Base-by-base conservation (phyloP, 1,140 invertebrate genomes). In the Drosophila busckii region DNA sequence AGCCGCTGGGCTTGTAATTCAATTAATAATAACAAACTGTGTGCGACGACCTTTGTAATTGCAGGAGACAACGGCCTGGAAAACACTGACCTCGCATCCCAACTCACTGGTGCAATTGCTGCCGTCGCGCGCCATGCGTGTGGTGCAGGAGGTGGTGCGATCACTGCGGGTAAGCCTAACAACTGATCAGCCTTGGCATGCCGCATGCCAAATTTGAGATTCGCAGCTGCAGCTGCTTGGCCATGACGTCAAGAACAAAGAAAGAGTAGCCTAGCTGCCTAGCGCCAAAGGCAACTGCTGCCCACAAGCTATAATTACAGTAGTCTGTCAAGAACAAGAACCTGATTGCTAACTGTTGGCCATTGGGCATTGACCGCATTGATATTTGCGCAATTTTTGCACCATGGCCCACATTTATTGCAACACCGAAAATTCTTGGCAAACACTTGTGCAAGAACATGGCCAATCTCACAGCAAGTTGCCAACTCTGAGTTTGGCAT, bases 21-120 rank as follows among this genome's bases (percentile, higher is more conserved):
- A 48, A 42, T 31, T 12, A 26, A 20, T 44, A 35, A 34, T 10
- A 10, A 7, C 46, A 31, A 20, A n/a, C n/a, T n/a, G n/a, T n/a
- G n/a, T n/a, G n/a, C n/a, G n/a, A n/a, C 2, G 23, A 58, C 40
- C 42, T 59, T 45, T 69, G 38, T 54, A 53, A 49, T 69, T 80
- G 17, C 66, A 87, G 86, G 85, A 87, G 66, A 82, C 85, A 16
- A 85, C 69, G 45, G 86, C 85, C 55, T 87, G 86, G 86, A 87
- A 87, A 60, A 86, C 82, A 53, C 49, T 87, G 58, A 87, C 86
- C 48, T 76, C 85, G 34, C 84, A 86, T 76, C 85, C 85, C 34
- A 87, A 87, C 55, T 87, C 85, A 16, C 42, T 87, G 25, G 85
- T 87, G 25, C 85, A 85, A 48, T 44, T 84, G 41, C 64, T 87